phyloP scores from a whole-genome alignment of 1,140 invertebrate species.

The Caenorhabditis elegans region DNA sequence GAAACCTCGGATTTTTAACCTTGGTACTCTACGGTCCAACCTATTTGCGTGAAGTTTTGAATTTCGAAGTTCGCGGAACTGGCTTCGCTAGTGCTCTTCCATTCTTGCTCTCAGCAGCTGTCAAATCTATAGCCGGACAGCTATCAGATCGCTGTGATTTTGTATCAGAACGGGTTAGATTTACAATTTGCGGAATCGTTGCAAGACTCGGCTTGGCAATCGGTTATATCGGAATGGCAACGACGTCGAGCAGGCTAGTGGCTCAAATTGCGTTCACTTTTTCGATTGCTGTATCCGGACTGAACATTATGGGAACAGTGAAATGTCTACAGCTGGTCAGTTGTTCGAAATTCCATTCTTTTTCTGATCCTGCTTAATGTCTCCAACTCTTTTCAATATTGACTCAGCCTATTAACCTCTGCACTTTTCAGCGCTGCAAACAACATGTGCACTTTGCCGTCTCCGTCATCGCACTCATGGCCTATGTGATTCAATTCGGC shows the following conservation, averaged over 20 bases:
- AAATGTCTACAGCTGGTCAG: conserved; percentile 56
- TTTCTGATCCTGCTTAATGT: no score
- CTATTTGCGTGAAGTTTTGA: conserved; percentile 55
- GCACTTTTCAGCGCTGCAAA: conserved; percentile 12
- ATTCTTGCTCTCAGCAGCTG: conserved; percentile 47
- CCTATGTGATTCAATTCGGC: conserved; percentile 23
- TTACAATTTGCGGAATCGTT: conserved; percentile 56
- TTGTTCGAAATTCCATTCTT: neutral
- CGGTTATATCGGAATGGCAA: conserved; percentile 37
- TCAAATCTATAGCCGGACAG: conserved; percentile 57
- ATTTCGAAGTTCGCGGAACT: conserved; percentile 51
- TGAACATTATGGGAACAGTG: conserved; percentile 55
- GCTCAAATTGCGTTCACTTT: conserved; percentile 51
- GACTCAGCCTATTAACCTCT: neutral
- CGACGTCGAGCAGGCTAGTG: conserved; percentile 35
- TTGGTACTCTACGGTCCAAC: conserved; percentile 50
- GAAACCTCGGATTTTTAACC: conserved; percentile 49
- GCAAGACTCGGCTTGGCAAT: conserved; percentile 53
- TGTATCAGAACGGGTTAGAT: conserved; percentile 47
- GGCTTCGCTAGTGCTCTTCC: conserved; percentile 54
- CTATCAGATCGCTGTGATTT: conserved; percentile 49
- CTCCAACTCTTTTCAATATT: neutral
- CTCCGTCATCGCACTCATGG: neutral
- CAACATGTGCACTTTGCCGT: conserved; percentile 32
- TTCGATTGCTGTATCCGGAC: conserved; percentile 55